phyloP scores from a whole-genome alignment of 2,797 vertebrate genomes.

The Chanos chanos region DNA sequence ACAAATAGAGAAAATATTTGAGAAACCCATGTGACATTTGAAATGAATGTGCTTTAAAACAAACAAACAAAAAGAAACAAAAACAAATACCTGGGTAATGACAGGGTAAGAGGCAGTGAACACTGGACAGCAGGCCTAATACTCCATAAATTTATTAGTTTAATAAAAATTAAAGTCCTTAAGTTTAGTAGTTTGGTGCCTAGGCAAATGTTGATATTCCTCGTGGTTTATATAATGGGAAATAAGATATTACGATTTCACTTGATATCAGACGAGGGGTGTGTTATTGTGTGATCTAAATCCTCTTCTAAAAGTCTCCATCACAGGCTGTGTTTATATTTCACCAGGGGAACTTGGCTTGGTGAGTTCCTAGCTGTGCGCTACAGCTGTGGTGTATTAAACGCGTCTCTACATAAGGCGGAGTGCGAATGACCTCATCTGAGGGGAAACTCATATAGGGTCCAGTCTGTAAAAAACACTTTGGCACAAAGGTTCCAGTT shows the following conservation, averaged over 20 bases:
- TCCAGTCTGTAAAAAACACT: not conserved
- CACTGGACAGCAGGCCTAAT: too few relatives aligned
- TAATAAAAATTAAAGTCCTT: too few relatives aligned
- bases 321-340: conserved; percentile 26
- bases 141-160: too few relatives aligned
- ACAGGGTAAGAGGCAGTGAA: too few relatives aligned
- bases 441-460: not conserved
- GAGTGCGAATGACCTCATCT: conserved; percentile 59
- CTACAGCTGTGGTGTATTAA: conserved; percentile 49
- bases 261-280: not conserved
- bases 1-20: conserved; percentile 20
- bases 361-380: conserved; percentile 32
- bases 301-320: not conserved
- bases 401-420: conserved; percentile 43
- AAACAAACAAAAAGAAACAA: too few relatives aligned
- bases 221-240: not conserved
- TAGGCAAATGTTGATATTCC: not conserved
- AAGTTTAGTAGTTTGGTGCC: too few relatives aligned
- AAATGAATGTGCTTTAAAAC: too few relatives aligned
- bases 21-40: too few relatives aligned
- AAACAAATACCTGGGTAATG: too few relatives aligned
- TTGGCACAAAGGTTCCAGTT: not conserved
- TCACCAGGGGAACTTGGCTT: conserved; percentile 35
- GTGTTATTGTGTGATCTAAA: too few relatives aligned
- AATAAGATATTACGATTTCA: not conserved